Evolutionary conservation across 2,113 vertebrate species (phyloP).

Genomic region (Lamprotornis superbus): DNA sequence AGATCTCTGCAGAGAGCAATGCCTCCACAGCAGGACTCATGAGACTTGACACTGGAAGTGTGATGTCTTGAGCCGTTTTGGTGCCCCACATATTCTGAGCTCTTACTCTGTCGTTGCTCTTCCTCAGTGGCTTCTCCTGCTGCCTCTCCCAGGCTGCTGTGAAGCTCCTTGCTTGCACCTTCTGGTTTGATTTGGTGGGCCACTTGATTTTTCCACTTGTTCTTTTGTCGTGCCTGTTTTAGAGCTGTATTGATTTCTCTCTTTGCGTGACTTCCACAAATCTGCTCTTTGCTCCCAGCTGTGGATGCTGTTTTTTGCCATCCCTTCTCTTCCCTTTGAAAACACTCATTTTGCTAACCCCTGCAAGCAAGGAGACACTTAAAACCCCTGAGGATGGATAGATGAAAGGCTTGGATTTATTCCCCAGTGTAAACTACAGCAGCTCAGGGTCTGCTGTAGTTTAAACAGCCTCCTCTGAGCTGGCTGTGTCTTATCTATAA

Average conservation of each 20-base stretch:
- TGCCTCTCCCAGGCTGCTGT: neutral
- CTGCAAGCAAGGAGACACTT: conserved; percentile 14
- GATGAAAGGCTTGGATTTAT: conserved; percentile 10
- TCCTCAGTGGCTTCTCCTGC: neutral
- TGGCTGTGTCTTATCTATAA: neutral
- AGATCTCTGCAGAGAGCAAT: neutral
- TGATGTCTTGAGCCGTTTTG: neutral
- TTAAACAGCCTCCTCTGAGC: neutral
- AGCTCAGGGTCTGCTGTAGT: neutral
- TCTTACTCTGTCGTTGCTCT: neutral
- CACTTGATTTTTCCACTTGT: neutral
- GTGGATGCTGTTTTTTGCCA: neutral
- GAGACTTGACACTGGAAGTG: neutral
- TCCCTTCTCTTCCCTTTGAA: conserved; percentile 1
- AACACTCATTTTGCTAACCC: neutral
- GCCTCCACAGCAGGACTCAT: neutral
- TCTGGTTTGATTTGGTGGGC: neutral
- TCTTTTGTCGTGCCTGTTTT: neutral
- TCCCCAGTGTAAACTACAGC: neutral
- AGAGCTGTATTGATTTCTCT: conserved; percentile 47
- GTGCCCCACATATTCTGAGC: neutral
- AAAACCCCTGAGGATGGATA: neutral
- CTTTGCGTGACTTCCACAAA: conserved; percentile 38
- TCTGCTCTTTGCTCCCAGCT: conserved; percentile 32
- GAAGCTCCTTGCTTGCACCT: neutral